These are phyloP conservation scores for Telmatherina bonti DNA, from an alignment of 2,797 vertebrate genomes.

Conservation along the genomic window DNA sequence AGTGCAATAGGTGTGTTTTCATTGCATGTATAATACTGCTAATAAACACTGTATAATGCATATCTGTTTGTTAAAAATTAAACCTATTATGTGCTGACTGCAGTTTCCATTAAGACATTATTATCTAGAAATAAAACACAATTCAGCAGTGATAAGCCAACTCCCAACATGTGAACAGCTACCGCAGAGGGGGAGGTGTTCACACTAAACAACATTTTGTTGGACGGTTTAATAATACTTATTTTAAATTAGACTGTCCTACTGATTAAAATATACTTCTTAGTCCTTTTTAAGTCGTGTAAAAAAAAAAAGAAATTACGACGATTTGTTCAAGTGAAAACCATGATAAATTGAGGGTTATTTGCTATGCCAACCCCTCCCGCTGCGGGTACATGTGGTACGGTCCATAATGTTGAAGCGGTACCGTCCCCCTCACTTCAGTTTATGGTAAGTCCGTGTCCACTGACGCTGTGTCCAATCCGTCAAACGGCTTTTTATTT, in stretches of 20 bases:
- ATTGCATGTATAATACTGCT: not conserved
- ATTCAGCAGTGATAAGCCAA: constrained; percentile 23
- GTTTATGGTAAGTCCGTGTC: constrained; percentile 52
- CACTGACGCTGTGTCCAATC: not conserved
- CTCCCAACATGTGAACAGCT: constrained; percentile 58
- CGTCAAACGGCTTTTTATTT: constrained; percentile 18
- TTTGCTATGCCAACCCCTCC: constrained; percentile 3
- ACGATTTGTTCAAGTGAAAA: accelerated
- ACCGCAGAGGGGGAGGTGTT: constrained; percentile 63
- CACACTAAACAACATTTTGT: not conserved
- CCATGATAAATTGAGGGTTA: not conserved
- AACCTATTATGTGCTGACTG: not conserved
- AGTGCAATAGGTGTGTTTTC: not conserved
- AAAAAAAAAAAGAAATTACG: accelerated
- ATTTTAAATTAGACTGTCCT: accelerated
- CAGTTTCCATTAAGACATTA: not conserved
- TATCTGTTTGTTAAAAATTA: not conserved
- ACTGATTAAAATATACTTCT: accelerated
- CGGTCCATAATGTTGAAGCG: constrained; percentile 74
- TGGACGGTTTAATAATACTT: accelerated
- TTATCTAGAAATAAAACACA: constrained; percentile 4
- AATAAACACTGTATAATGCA: not conserved
- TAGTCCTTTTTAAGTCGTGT: accelerated
- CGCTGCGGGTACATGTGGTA: constrained; percentile 70
- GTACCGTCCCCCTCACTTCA: constrained; percentile 63